Percentiles rank a stretch among this genome's conserved stretches.
Conservation (phyloP, 2,113 vertebrate species). For the Peromyscus polionotus region DNA sequence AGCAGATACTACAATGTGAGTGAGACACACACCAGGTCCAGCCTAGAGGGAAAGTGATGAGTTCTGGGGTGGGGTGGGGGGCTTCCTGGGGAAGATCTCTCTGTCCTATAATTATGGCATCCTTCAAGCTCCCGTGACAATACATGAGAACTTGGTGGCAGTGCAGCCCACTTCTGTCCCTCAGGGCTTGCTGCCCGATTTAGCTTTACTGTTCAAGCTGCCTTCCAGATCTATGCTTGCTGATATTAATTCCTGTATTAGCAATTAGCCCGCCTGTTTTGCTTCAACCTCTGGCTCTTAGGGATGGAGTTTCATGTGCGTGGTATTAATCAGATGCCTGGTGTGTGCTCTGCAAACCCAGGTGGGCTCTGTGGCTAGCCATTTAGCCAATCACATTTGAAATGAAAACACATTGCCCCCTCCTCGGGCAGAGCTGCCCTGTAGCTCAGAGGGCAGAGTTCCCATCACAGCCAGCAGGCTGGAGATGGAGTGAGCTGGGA, state of each 20-base stretch:
- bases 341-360: constrained; percentile 37
- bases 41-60: not conserved
- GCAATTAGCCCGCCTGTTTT: constrained; percentile 70
- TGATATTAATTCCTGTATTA: constrained; percentile 53
- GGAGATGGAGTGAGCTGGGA: not conserved
- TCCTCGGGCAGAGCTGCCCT: constrained; percentile 35
- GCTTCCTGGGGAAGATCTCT: not conserved
- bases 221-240: not conserved
- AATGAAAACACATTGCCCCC: not conserved
- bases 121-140: not conserved
- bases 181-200: not conserved
- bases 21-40: not conserved
- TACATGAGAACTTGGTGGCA: not conserved
- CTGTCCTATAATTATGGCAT: not conserved
- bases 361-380: constrained; percentile 58
- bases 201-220: not conserved
- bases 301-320: constrained; percentile 50
- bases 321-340: constrained; percentile 61
- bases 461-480: constrained; percentile 48
- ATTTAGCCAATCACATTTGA: constrained; percentile 14
- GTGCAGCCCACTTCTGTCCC: not conserved
- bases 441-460: constrained; percentile 42
- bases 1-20: not conserved
- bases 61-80: not conserved
- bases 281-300: constrained; percentile 62